These are phyloP conservation scores for Margarornis squamiger DNA, from an alignment of 2,797 vertebrate species.

Conservation along the genomic window DNA sequence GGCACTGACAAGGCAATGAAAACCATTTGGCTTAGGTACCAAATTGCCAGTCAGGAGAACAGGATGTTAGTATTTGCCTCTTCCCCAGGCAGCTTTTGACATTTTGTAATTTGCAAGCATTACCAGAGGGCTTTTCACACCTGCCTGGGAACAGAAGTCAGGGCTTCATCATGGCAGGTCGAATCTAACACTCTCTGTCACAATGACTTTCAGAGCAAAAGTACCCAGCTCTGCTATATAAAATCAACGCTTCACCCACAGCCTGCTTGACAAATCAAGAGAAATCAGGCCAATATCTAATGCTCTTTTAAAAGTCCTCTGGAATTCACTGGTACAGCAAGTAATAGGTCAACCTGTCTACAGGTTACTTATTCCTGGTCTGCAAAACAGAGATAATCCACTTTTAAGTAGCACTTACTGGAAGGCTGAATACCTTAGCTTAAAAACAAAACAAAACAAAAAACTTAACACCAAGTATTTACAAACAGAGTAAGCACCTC, in stretches of 20 bases:
- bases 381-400: background rate
- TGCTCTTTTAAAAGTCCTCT: background rate
- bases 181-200: conserved; percentile 30
- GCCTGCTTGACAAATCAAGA: background rate
- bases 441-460: background rate
- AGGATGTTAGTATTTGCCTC: background rate
- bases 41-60: conserved; percentile 46
- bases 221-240: background rate
- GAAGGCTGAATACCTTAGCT: background rate
- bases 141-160: conserved; percentile 35
- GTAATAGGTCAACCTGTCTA: background rate
- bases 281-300: background rate
- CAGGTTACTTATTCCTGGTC: background rate
- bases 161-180: conserved; percentile 17
- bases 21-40: conserved; percentile 42
- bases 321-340: background rate
- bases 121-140: conserved; percentile 60
- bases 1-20: conserved; percentile 15
- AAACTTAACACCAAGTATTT: background rate
- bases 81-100: conserved; percentile 41
- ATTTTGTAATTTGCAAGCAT: conserved; percentile 49
- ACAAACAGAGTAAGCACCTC: background rate
- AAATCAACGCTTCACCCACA: background rate
- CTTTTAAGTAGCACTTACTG: background rate
- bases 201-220: conserved; percentile 19